Evolutionary conservation across 2,888 invertebrate genomes (phyloP).

Genomic region (Hemithea aestivaria): DNA sequence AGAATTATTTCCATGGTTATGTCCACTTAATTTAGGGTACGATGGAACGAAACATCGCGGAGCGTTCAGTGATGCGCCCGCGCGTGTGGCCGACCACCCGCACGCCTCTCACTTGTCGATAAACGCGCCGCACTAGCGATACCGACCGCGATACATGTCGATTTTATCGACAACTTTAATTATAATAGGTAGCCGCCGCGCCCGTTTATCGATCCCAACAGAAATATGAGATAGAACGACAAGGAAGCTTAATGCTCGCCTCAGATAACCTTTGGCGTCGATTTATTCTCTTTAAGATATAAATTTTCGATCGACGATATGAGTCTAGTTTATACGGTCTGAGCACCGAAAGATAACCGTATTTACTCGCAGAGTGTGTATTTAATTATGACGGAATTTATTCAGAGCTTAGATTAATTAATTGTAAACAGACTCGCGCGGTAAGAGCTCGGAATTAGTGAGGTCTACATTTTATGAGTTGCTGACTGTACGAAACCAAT

Average conservation of each 20-base stretch:
- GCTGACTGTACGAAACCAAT: slow-evolving; percentile 12
- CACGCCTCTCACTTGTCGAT: slow-evolving; percentile 46
- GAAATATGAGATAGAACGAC: slow-evolving; percentile 50
- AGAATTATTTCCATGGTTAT: slow-evolving; percentile 49
- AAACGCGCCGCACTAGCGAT: slow-evolving; percentile 52
- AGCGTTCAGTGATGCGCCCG: slow-evolving; percentile 30
- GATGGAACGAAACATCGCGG: slow-evolving; percentile 24
- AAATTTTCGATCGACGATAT: slow-evolving; percentile 33
- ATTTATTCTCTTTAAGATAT: slow-evolving; percentile 41
- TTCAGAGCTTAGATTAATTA: slow-evolving; percentile 10
- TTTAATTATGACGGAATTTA: slow-evolving; percentile 9
- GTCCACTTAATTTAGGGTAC: slow-evolving; percentile 54
- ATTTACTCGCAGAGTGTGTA: slow-evolving; percentile 13
- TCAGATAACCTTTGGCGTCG: slow-evolving; percentile 41
- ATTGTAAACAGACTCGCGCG: slow-evolving; percentile 11
- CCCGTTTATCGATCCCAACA: slow-evolving; percentile 46
- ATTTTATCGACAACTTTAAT: slow-evolving; percentile 58
- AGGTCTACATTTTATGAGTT: slow-evolving; percentile 17
- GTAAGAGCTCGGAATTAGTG: slow-evolving; percentile 8
- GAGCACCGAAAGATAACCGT: slow-evolving; percentile 4
- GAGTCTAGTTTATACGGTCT: slow-evolving; percentile 27
- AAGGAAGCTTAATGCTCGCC: slow-evolving; percentile 48
- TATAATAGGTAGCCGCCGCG: slow-evolving; percentile 53
- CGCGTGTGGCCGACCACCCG: slow-evolving; percentile 60
- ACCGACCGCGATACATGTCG: slow-evolving; percentile 53